Evolutionary conservation across 37 sponge, comb jelly and placozoan species (phyloP), one percentile per base, ranked within the genome.

Genomic region (Ephydatia muelleri): DNA sequence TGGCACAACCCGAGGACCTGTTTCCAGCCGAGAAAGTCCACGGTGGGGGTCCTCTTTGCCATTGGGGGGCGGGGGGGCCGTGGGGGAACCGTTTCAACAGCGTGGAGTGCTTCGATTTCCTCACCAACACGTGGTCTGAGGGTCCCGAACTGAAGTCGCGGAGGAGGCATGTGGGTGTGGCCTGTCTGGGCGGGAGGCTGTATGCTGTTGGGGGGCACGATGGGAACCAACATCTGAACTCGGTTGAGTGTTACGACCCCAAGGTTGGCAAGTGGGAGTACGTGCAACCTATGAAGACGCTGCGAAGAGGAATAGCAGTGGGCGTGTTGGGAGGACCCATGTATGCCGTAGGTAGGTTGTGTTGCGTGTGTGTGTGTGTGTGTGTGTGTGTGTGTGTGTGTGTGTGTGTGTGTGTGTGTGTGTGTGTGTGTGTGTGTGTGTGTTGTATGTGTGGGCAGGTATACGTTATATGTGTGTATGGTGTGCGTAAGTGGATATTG

Each of bases 181-280:
- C 89, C n/a, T 89, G 83, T 26, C 28, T 92, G 69, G 85, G 82
- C 31, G 87, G 84, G 5, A 92, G 88, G 82, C 69, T 97, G 49
- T 97, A 92, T 80, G 97, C 97, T 0, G 93, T 97, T 25, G 97
- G 97, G 14, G 97, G 97, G 0, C 95, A 97, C 40, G 92, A 96
- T 79, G 91, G 92, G 14, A 87, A 86, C 39, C 86, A 88, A 26
- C 97, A 96, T 67, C 79, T 96, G 37, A 91, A 92, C 76, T 90
- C 97, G 8, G 97, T 96, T 23, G 97, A 96, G 80, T 92, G 90
- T 79, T 96, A 87, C 70, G 90, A 92, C 68, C 90, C 88, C 16
- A 84, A 88, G 73, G 70, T 32, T 9, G 82, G 87, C 0, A 74
- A 40, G n/a, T 96, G 97, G 97, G 84, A 87, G 65, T 85, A 85